Evolutionary conservation across 2,797 vertebrate species (phyloP).

Genomic region (Salarias fasciatus): DNA sequence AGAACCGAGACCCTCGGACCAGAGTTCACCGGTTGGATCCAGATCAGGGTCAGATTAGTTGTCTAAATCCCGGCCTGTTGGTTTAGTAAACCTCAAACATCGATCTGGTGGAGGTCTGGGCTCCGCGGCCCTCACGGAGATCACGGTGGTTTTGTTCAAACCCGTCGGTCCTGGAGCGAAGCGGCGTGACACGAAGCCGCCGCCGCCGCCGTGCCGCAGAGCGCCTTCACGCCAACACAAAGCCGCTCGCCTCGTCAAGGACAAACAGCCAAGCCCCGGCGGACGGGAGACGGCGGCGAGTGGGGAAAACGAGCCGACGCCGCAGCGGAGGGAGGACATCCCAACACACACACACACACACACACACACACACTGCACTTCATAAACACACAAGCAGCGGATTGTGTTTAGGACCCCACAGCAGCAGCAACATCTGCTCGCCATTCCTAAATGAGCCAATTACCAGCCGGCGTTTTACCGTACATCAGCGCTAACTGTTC

Average conservation of each 20-base stretch:
- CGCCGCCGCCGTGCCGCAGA: constrained; percentile 9
- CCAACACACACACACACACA: too few relatives aligned
- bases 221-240: constrained; percentile 43
- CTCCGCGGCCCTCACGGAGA: too few relatives aligned
- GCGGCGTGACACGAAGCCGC: constrained; percentile 16
- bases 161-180: constrained; percentile 19
- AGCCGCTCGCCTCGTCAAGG: constrained; percentile 54
- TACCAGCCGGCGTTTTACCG: not conserved
- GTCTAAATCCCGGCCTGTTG: too few relatives aligned
- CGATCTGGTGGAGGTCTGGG: too few relatives aligned
- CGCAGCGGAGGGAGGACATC: too few relatives aligned
- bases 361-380: not conserved
- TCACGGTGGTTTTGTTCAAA: not conserved
- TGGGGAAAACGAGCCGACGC: constrained; percentile 16
- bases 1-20: too few relatives aligned
- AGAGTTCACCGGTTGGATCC: too few relatives aligned
- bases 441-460: constrained; percentile 2
- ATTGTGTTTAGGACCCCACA: constrained; percentile 6
- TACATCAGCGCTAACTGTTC: not conserved
- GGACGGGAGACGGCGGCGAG: constrained; percentile 38
- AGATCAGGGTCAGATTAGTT: too few relatives aligned
- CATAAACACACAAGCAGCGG: constrained; percentile 6
- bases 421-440: constrained; percentile 29
- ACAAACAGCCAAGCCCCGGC: constrained; percentile 53
- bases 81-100: too few relatives aligned